phyloP scores from a whole-genome alignment of 2,888 invertebrate genomes.

The Drosophila cognata region DNA sequence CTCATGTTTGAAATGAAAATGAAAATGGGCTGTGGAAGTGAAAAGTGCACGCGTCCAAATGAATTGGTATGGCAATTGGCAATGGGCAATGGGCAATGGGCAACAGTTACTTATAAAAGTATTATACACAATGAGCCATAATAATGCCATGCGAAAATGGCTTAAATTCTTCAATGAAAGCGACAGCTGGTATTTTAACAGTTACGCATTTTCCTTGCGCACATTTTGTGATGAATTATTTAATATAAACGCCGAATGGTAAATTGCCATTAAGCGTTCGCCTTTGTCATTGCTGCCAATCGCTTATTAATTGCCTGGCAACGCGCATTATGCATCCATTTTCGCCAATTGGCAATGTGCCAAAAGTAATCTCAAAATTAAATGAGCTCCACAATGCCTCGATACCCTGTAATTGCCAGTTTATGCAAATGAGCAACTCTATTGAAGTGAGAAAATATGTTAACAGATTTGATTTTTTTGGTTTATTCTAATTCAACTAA shows the following conservation, averaged over 20 bases:
- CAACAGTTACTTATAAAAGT: slow-evolving; percentile 52
- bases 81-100: slow-evolving; percentile 25
- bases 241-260: slow-evolving; percentile 50
- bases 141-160: slow-evolving; percentile 27
- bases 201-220: slow-evolving; percentile 25
- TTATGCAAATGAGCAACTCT: background rate
- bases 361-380: slow-evolving; percentile 1
- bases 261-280: slow-evolving; percentile 50
- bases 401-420: slow-evolving; percentile 7
- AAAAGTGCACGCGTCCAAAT: slow-evolving; percentile 51
- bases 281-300: slow-evolving; percentile 48
- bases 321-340: slow-evolving; percentile 42
- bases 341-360: slow-evolving; percentile 22
- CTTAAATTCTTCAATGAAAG: slow-evolving; percentile 29
- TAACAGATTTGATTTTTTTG: background rate
- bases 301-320: slow-evolving; percentile 54
- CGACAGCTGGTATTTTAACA: slow-evolving; percentile 27
- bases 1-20: slow-evolving; percentile 20
- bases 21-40: slow-evolving; percentile 63
- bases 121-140: slow-evolving; percentile 19
- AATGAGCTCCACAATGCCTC: background rate
- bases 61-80: slow-evolving; percentile 53
- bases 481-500: background rate
- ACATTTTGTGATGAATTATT: slow-evolving; percentile 51
- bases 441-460: background rate